A percentile compares a stretch with the other conserved stretches of the same genome.
Evolutionary conservation across 2,113 vertebrate species (phyloP).

Genomic region (Stomatorhinus ivindoensis): DNA sequence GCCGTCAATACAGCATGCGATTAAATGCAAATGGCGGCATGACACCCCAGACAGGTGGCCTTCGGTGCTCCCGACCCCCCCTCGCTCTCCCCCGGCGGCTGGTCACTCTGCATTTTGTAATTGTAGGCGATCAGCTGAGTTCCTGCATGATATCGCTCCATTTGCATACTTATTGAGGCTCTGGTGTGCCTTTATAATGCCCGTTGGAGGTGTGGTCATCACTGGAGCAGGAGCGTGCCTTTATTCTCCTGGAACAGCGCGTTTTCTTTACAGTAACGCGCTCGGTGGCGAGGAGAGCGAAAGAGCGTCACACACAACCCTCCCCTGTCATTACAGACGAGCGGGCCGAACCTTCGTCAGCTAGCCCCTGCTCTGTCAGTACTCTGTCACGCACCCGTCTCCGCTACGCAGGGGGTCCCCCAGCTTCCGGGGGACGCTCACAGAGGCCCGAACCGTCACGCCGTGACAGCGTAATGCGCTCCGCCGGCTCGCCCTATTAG

Average conservation of each 20-base stretch:
- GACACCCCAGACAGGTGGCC: conserved; percentile 34
- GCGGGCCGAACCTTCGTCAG: not conserved
- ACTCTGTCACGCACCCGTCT: not conserved
- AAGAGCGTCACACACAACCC: not conserved
- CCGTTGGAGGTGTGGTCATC: not conserved
- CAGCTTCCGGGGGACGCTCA: conserved; percentile 21
- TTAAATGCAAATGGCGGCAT: conserved; percentile 58
- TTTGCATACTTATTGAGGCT: not conserved
- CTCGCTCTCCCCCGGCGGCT: not conserved
- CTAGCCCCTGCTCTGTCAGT: not conserved
- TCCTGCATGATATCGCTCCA: not conserved
- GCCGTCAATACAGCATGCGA: conserved; percentile 53
- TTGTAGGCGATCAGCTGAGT: not conserved
- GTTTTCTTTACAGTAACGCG: not conserved
- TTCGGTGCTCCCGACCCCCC: conserved; percentile 9
- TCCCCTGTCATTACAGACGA: not conserved
- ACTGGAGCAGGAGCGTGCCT: not conserved
- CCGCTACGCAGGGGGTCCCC: not conserved
- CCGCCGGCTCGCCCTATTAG: conserved; percentile 66
- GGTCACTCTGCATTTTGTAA: not conserved
- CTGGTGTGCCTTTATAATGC: not conserved
- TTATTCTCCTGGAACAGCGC: not conserved
- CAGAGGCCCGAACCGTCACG: conserved; percentile 53
- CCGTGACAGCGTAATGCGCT: conserved; percentile 58
- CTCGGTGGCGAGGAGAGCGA: not conserved